Conservation (phyloP, 2,797 vertebrate species). For the Bradypus variegatus region DNA sequence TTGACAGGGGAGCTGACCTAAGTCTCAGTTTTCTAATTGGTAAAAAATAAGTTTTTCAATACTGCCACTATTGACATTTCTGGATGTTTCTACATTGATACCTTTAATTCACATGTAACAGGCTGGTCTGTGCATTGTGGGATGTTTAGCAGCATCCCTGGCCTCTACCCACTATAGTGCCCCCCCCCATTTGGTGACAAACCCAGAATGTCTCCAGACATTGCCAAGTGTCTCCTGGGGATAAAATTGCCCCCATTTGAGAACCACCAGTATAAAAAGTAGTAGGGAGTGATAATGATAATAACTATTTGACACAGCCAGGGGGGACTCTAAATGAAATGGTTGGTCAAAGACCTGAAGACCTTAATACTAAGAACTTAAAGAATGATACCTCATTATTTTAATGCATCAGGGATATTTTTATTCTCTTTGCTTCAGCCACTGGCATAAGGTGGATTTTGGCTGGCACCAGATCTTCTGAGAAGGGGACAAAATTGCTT, state of each 20-base stretch:
- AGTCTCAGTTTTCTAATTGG: neutral
- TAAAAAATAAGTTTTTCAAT: neutral
- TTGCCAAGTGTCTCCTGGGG: neutral
- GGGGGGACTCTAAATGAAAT: neutral
- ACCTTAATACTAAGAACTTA: neutral
- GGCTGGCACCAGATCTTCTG: neutral
- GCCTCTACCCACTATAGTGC: neutral
- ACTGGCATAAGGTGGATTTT: neutral
- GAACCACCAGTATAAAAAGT: neutral
- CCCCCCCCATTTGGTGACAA: too few species aligned
- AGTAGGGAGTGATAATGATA: neutral
- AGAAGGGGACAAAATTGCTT: neutral
- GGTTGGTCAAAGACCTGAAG: neutral
- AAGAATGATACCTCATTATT: neutral
- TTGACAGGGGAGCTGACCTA: neutral
- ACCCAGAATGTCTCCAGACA: neutral
- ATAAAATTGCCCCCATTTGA: neutral
- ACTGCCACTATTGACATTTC: neutral
- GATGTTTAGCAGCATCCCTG: neutral
- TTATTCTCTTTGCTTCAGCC: neutral
- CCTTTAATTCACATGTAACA: too few species aligned
- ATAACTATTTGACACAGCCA: rapidly evolving
- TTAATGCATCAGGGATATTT: neutral
- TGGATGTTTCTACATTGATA: neutral
- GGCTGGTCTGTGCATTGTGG: too few species aligned